Evolutionary conservation across 2,797 vertebrate genomes (phyloP).

Genomic region (Leptoclinus maculatus): DNA sequence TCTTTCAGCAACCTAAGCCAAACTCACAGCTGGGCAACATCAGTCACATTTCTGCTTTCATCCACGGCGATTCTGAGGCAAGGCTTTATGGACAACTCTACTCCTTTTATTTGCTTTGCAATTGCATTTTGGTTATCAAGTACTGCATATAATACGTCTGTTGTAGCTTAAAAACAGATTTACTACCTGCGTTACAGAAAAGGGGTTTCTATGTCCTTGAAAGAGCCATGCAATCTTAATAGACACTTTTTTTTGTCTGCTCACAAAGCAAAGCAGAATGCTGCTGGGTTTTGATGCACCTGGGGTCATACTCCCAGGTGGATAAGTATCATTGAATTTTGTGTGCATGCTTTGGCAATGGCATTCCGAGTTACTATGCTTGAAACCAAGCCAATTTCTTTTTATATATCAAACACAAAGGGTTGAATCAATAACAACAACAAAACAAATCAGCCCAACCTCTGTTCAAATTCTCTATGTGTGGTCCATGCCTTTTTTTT

Average conservation of each 20-base stretch:
- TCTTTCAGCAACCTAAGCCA: background rate
- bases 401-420: constrained; percentile 9
- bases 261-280: constrained; percentile 34
- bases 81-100: constrained; percentile 5
- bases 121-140: constrained; percentile 23
- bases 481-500: background rate
- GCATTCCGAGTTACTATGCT: background rate
- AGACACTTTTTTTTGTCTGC: background rate
- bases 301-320: constrained; percentile 13
- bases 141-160: constrained; percentile 10
- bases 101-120: constrained; percentile 29
- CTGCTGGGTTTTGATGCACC: constrained; percentile 32
- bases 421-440: background rate
- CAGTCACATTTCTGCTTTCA: constrained; percentile 5
- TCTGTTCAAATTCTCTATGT: background rate
- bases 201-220: constrained; percentile 45
- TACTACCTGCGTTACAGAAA: constrained; percentile 26
- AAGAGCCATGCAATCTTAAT: constrained; percentile 33
- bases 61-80: background rate
- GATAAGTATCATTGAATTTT: constrained; percentile 18
- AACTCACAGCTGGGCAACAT: constrained; percentile 12
- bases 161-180: constrained; percentile 22
- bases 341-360: constrained; percentile 9
- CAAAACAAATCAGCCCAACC: background rate
- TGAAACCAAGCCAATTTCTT: constrained; percentile 15